These are phyloP conservation scores for Notarius lentiginosus DNA, from an alignment of 2,113 vertebrate genomes.

Conservation along the genomic window DNA sequence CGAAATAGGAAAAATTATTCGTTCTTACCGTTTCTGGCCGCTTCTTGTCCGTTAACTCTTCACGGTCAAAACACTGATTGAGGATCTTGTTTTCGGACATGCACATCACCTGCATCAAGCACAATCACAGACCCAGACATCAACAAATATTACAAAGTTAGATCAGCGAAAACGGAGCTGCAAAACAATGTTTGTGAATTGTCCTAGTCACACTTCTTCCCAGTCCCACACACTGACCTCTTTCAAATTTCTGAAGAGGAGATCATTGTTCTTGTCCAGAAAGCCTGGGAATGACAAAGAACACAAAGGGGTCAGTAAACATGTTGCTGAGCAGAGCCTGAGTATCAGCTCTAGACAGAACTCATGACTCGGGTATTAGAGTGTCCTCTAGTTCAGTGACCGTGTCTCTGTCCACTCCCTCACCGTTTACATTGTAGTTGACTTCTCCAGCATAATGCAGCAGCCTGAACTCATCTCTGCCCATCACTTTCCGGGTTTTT, in stretches of 20 bases:
- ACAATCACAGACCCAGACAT: slow-evolving; percentile 26
- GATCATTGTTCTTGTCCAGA: slow-evolving; percentile 98
- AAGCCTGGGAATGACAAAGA: slow-evolving; percentile 79
- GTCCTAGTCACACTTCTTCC: slow-evolving; percentile 19
- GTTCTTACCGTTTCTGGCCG: slow-evolving; percentile 90
- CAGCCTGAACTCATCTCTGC: slow-evolving; percentile 90
- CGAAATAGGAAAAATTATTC: not conserved
- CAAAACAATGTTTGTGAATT: slow-evolving; percentile 17
- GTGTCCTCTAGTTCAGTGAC: not conserved
- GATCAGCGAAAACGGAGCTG: not conserved
- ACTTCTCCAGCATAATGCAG: slow-evolving; percentile 95
- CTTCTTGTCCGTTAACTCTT: slow-evolving; percentile 93
- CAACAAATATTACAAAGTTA: slow-evolving; percentile 5
- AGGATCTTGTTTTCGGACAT: slow-evolving; percentile 92
- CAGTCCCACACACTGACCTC: slow-evolving; percentile 77
- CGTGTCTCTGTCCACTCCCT: slow-evolving; percentile 22
- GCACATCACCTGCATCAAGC: slow-evolving; percentile 82
- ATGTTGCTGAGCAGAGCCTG: slow-evolving; percentile 9
- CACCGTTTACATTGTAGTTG: slow-evolving; percentile 93
- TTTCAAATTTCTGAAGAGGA: slow-evolving; percentile 96
- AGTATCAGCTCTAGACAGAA: not conserved
- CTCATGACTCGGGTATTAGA: slow-evolving; percentile 25
- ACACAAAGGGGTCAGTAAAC: slow-evolving; percentile 36
- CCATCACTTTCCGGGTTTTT: slow-evolving; percentile 91
- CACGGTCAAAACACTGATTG: slow-evolving; percentile 87